These are phyloP conservation scores for Catagonus wagneri DNA, from an alignment of 2,113 vertebrate species.

Conservation along the genomic window DNA sequence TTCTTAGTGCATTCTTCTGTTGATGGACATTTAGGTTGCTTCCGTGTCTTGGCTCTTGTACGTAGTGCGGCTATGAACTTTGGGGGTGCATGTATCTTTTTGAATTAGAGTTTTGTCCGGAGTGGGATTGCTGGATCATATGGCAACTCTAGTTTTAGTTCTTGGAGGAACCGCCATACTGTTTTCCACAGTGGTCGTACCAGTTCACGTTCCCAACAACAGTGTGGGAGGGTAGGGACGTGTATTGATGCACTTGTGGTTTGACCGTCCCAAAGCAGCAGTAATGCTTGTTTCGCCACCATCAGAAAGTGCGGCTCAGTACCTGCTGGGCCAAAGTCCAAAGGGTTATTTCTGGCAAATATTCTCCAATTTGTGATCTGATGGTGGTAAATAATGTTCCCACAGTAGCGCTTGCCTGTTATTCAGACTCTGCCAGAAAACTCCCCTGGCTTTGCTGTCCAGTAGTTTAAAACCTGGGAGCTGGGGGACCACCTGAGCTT, in stretches of 20 bases:
- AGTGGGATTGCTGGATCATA: no score
- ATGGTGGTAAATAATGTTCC: not conserved
- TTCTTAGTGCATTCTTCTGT: no score
- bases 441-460: not conserved
- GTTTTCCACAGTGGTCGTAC: no score
- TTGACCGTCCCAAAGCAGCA: not conserved
- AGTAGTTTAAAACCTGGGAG: not conserved
- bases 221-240: no score
- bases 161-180: no score
- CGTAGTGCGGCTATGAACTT: no score
- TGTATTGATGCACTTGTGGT: not conserved
- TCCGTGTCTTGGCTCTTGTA: no score
- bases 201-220: no score
- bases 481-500: accelerated
- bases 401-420: not conserved
- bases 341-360: not conserved
- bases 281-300: not conserved
- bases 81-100: no score
- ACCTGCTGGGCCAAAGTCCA: not conserved
- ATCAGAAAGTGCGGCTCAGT: not conserved
- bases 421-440: not conserved
- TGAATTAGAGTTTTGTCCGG: no score
- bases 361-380: not conserved
- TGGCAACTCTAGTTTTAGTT: no score
- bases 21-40: no score